Evolutionary conservation across 2,888 invertebrate genomes (phyloP).

Genomic region (Bombyx huttoni): DNA sequence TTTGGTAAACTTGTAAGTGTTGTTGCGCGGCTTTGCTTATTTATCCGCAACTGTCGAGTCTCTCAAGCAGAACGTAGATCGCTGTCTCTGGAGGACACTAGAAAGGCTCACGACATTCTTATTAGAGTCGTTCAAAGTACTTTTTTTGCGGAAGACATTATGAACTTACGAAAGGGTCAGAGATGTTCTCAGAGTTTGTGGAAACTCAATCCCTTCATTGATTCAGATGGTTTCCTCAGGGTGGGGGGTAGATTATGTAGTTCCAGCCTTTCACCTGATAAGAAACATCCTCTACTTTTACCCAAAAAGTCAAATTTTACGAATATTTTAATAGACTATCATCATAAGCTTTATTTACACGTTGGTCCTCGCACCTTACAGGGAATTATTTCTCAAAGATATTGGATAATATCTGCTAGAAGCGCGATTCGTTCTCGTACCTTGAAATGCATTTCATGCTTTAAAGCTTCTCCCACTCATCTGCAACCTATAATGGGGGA

Average conservation of each 20-base stretch:
- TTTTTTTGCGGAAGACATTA: constrained; percentile 3
- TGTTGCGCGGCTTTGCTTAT: no score
- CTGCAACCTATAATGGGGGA: constrained; percentile 6
- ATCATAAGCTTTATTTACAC: constrained; percentile 6
- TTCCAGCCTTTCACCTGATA: not conserved
- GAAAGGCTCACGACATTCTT: constrained; percentile 1
- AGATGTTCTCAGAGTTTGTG: not conserved
- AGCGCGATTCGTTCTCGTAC: constrained; percentile 3
- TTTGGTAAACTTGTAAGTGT: no score
- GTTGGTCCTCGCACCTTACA: constrained; percentile 7
- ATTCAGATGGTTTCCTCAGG: constrained; percentile 5
- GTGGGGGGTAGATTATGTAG: constrained; percentile 1
- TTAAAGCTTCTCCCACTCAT: constrained; percentile 1
- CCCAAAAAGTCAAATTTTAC: constrained; percentile 1
- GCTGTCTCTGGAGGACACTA: no score
- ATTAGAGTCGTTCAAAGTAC: constrained; percentile 1
- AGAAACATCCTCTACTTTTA: not conserved
- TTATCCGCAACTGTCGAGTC: not conserved
- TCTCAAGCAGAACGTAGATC: not conserved
- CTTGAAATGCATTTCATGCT: constrained; percentile 4
- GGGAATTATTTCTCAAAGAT: constrained; percentile 4
- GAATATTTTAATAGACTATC: constrained; percentile 4
- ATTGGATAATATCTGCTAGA: constrained; percentile 6
- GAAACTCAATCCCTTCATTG: constrained; percentile 1
- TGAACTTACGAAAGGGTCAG: not conserved